phyloP scores from a whole-genome alignment of 1,140 invertebrate species.

The Polyergus mexicanus region DNA sequence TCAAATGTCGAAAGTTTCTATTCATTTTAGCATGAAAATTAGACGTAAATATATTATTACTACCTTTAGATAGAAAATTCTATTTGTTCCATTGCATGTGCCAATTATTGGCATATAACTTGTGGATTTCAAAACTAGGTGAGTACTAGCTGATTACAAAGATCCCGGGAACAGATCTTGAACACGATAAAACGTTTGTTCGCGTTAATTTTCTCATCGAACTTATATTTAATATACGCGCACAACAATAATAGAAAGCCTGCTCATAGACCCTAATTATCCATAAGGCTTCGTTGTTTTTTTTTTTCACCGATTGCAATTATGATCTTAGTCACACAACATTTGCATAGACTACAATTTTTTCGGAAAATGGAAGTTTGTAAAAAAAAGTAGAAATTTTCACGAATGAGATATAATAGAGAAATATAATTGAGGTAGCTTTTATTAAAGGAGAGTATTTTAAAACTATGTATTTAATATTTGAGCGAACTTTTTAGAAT shows the following conservation, averaged over 20 bases:
- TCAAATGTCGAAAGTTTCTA: neutral
- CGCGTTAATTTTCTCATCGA: neutral
- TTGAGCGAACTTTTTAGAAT: neutral
- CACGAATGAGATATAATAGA: neutral
- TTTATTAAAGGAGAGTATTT: neutral
- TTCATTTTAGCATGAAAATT: neutral
- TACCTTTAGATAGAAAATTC: slow-evolving; percentile 30
- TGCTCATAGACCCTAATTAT: neutral
- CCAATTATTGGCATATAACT: neutral
- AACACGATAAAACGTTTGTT: neutral
- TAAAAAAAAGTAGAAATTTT: neutral
- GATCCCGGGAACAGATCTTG: neutral
- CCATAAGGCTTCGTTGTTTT: neutral
- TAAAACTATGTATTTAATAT: neutral
- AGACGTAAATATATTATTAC: neutral
- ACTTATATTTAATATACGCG: neutral
- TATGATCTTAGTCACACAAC: neutral
- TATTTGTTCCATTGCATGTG: slow-evolving; percentile 26
- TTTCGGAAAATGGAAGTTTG: neutral
- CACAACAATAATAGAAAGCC: neutral
- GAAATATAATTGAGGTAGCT: neutral
- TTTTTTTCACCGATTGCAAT: neutral
- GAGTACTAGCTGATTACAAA: neutral
- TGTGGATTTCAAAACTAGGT: neutral
- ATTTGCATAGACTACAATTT: neutral